Conservation (phyloP, 2,888 invertebrate species). For the Thereva nobilitata region DNA sequence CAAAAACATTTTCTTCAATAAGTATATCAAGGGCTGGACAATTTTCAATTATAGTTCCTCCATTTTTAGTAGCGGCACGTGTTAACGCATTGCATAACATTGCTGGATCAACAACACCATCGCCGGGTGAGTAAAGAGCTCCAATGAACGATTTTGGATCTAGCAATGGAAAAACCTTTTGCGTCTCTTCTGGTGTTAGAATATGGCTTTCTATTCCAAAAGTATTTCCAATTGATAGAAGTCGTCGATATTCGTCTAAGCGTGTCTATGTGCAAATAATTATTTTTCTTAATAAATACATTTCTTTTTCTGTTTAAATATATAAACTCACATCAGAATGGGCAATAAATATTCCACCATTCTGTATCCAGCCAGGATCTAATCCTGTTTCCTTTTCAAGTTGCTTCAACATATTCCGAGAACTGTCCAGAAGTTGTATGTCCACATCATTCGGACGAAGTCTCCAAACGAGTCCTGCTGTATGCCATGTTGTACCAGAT, state of each 20-base stretch:
- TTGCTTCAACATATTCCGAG: slow-evolving; percentile 68
- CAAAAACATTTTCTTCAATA: slow-evolving; percentile 63
- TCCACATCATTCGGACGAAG: slow-evolving; percentile 84
- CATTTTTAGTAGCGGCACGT: slow-evolving; percentile 71
- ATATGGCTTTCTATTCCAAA: slow-evolving; percentile 77
- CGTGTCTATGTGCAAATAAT: slow-evolving; percentile 63
- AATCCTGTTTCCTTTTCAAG: slow-evolving; percentile 80
- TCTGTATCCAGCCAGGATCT: slow-evolving; percentile 84
- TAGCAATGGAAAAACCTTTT: slow-evolving; percentile 75
- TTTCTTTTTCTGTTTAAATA: neutral
- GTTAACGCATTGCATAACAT: slow-evolving; percentile 77
- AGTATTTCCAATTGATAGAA: slow-evolving; percentile 78
- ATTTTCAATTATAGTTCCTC: slow-evolving; percentile 75
- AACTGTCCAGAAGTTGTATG: slow-evolving; percentile 74
- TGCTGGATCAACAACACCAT: slow-evolving; percentile 84
- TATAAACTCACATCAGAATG: slow-evolving; percentile 60
- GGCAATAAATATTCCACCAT: slow-evolving; percentile 89
- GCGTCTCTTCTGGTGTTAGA: slow-evolving; percentile 72
- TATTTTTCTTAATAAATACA: neutral
- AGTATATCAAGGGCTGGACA: slow-evolving; percentile 74
- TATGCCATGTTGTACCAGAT: slow-evolving; percentile 64
- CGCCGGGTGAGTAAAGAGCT: slow-evolving; percentile 76
- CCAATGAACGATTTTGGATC: slow-evolving; percentile 75
- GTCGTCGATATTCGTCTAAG: slow-evolving; percentile 79
- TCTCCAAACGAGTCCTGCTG: slow-evolving; percentile 76